Percentiles rank a stretch among this genome's conserved stretches.
Evolutionary conservation across 2,113 vertebrate genomes (phyloP).

Genomic region (Poecile atricapillus): DNA sequence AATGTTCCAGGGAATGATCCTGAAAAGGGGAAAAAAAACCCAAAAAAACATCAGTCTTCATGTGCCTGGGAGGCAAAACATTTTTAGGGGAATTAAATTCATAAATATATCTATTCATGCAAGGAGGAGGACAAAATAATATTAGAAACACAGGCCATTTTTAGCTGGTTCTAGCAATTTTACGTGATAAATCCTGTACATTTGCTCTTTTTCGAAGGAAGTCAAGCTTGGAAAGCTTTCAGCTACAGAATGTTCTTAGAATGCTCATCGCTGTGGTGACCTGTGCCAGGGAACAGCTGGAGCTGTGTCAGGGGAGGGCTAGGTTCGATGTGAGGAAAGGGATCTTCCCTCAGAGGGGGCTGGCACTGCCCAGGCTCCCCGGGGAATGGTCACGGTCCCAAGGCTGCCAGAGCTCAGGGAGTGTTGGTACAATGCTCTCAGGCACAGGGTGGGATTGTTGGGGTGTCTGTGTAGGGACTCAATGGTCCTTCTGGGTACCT

Average conservation of each 20-base stretch:
- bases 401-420: background rate
- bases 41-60: background rate
- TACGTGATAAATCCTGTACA: background rate
- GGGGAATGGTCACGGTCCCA: accelerated
- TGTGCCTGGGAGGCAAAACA: background rate
- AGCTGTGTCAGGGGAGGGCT: background rate
- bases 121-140: background rate
- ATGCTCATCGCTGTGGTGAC: background rate
- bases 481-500: background rate
- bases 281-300: background rate
- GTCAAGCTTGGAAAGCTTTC: background rate
- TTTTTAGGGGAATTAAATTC: background rate
- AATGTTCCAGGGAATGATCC: accelerated
- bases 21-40: background rate
- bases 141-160: background rate
- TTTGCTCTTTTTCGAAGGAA: background rate
- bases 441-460: background rate
- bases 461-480: background rate
- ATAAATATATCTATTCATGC: background rate
- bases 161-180: background rate
- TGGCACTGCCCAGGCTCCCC: background rate
- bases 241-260: background rate
- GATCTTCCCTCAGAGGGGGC: background rate
- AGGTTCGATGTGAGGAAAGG: background rate
- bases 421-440: accelerated